Base-by-base conservation (phyloP, 2,113 vertebrate species). In the Megalops atlanticus region DNA sequence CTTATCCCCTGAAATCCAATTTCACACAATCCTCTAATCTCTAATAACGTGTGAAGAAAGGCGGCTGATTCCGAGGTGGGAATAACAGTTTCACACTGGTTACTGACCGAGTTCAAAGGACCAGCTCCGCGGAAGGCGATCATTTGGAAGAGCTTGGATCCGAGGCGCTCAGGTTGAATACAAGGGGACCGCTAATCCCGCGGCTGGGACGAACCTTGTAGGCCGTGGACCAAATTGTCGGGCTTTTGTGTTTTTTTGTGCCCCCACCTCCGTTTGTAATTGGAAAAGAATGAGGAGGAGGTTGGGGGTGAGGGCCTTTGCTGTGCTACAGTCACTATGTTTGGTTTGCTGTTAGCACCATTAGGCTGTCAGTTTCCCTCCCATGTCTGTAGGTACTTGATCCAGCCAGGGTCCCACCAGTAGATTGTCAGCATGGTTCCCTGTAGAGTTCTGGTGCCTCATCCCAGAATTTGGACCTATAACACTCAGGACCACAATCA, bases 31-130 rank as follows among this genome's bases (percentile, higher is more conserved):
- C 64, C 80, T 24, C 54, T 83, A 81, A 86, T 89, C 84, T 84
- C 83, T 73, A 82, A 86, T 87, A 84, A 83, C 83, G 71, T 85
- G 71, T 69, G 74, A 72, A 88, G 77, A 72, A 87, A 72, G 79
- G 35, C 54, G 40, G 72, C 54, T 43, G 68, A 73, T 85, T 84
- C 54, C 74, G 80, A 75, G 71, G 43, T 58, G 80, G 84, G 84
- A 87, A 88, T 87, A 88, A 39, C 45, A 72, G 74, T 86, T 83
- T 83, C 76, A 86, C 88, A 84, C 58, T 78, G 69, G 69, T 64
- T 79, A 80, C 33, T 82, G 70, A 52, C 78, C 18, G 73, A 84
- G 70, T 58, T 84, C 39, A 74, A 78, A 40, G 43, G 40, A 47
- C 71, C 79, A 76, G 77, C 79, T 72, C 75, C 52, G 74, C 80